Percentiles rank a stretch among this genome's conserved stretches.
These are phyloP conservation scores for Trypoxylon attenuatum DNA, from an alignment of 2,888 invertebrate genomes.

Conservation along the genomic window DNA sequence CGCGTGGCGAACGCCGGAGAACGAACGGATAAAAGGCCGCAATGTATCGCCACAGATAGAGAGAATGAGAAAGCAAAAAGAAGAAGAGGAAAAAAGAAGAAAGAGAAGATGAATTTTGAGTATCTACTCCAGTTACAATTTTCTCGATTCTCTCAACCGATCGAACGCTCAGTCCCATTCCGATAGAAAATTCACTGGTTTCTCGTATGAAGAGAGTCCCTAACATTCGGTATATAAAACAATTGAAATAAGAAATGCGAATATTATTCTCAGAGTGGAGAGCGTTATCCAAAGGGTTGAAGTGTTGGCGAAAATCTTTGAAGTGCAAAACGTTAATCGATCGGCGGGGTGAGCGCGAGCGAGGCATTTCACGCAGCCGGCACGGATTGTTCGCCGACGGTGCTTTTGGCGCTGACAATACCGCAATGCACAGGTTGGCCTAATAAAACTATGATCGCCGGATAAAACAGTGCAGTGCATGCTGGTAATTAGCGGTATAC, in stretches of 20 bases:
- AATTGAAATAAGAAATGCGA: too few species aligned
- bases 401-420: slow-evolving; percentile 63
- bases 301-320: slow-evolving; percentile 19
- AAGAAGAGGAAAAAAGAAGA: slow-evolving; percentile 9
- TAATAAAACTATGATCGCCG: slow-evolving; percentile 72
- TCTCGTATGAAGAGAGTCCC: neutral
- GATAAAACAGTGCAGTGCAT: slow-evolving; percentile 70
- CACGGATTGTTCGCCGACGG: slow-evolving; percentile 42
- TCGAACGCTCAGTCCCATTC: neutral
- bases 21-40: slow-evolving; percentile 27
- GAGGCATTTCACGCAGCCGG: slow-evolving; percentile 53
- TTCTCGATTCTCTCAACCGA: too few species aligned
- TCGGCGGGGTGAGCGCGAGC: slow-evolving; percentile 20
- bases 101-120: too few species aligned
- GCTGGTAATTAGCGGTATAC: slow-evolving; percentile 73
- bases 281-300: too few species aligned
- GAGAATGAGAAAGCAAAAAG: neutral
- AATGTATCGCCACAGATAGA: slow-evolving; percentile 3
- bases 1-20: slow-evolving; percentile 22
- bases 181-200: neutral
- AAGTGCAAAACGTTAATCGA: slow-evolving; percentile 30
- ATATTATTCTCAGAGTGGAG: too few species aligned
- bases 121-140: too few species aligned
- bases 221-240: too few species aligned
- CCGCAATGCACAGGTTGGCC: slow-evolving; percentile 67